Conservation (phyloP, 2,113 vertebrate species). For the Otocyon megalotis region DNA sequence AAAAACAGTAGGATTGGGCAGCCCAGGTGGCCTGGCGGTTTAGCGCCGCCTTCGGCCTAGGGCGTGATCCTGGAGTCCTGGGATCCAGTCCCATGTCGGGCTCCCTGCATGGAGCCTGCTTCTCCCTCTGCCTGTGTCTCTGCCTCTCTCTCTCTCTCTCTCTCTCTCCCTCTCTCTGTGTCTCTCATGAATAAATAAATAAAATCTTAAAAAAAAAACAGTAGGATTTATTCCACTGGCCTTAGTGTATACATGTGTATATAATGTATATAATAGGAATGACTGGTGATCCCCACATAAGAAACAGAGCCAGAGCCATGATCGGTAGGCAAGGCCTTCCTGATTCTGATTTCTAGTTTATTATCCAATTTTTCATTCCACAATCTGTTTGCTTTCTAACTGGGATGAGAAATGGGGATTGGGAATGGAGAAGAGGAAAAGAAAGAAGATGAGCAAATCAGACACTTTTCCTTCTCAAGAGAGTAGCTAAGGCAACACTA, state of each 20-base stretch:
- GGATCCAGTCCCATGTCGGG: no score
- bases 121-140: no score
- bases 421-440: not conserved
- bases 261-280: not conserved
- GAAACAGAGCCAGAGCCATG: not conserved
- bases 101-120: no score
- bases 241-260: not conserved
- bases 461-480: not conserved
- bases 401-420: not conserved
- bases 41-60: no score
- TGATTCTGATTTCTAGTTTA: not conserved
- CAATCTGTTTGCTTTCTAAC: slow-evolving; percentile 1
- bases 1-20: not conserved
- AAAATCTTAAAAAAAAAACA: not conserved
- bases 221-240: not conserved
- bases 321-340: not conserved
- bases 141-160: no score
- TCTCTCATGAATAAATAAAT: no score
- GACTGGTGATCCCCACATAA: not conserved
- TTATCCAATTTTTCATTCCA: not conserved
- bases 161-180: no score
- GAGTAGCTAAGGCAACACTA: not conserved
- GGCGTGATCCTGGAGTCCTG: no score
- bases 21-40: no score
- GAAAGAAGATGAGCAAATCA: not conserved